Evolutionary conservation across 2,888 invertebrate species (phyloP).

Genomic region (Caradrina clavipalpis): DNA sequence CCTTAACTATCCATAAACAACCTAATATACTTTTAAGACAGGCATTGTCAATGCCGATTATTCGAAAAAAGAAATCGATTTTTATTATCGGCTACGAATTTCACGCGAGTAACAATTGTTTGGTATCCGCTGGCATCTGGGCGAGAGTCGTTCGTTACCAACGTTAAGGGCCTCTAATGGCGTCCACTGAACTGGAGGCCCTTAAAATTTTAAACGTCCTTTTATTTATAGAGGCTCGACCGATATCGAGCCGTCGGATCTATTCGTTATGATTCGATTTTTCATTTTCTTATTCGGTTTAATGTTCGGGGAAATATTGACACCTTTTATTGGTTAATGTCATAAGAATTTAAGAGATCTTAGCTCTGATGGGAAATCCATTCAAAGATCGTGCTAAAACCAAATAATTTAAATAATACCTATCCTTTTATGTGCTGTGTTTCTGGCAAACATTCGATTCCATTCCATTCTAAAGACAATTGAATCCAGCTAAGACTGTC

Average conservation of each 20-base stretch:
- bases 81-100: slow-evolving; percentile 76
- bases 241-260: slow-evolving; percentile 80
- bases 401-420: too few species aligned
- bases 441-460: too few species aligned
- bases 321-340: slow-evolving; percentile 26
- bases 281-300: slow-evolving; percentile 59
- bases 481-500: background rate
- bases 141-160: slow-evolving; percentile 80
- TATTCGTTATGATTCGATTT: slow-evolving; percentile 81
- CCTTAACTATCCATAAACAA: slow-evolving; percentile 48
- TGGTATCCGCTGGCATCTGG: slow-evolving; percentile 83
- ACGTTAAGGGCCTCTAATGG: slow-evolving; percentile 89
- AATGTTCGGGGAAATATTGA: slow-evolving; percentile 38
- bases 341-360: background rate
- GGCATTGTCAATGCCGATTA: slow-evolving; percentile 54
- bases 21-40: slow-evolving; percentile 55
- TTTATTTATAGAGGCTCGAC: slow-evolving; percentile 87
- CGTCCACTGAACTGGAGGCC: slow-evolving; percentile 79
- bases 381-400: too few species aligned
- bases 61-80: slow-evolving; percentile 70
- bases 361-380: background rate
- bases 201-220: slow-evolving; percentile 89
- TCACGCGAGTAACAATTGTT: slow-evolving; percentile 85
- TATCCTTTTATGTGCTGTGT: too few species aligned
- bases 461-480: too few species aligned